Evolutionary conservation across 2,888 invertebrate genomes (phyloP).

Genomic region (Disparrhopalites patrizii): DNA sequence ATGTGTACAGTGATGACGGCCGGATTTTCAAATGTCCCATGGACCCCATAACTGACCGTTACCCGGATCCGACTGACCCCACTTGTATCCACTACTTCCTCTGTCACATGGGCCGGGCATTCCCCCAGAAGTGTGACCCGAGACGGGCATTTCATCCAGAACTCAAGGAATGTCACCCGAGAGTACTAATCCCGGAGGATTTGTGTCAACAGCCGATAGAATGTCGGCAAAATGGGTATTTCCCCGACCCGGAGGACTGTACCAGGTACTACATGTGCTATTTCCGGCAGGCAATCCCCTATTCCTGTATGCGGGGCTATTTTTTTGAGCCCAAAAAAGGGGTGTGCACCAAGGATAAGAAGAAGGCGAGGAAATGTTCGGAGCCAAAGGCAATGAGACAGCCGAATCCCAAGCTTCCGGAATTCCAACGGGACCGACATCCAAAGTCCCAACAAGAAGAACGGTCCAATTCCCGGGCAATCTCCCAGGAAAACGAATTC

Average conservation of each 20-base stretch:
- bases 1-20: constrained; percentile 13
- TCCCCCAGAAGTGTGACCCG: constrained; percentile 27
- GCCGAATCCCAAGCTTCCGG: not conserved
- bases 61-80: constrained; percentile 28
- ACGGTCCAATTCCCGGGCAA: too few species aligned
- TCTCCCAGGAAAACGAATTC: too few species aligned
- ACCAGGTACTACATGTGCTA: constrained; percentile 41
- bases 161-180: constrained; percentile 28
- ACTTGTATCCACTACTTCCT: constrained; percentile 34
- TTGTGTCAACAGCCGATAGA: constrained; percentile 9
- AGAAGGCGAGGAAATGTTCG: constrained; percentile 30
- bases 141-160: constrained; percentile 38
- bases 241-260: constrained; percentile 39
- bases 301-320: constrained; percentile 25
- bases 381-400: constrained; percentile 3
- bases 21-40: constrained; percentile 32
- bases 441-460: too few species aligned
- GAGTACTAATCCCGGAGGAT: constrained; percentile 27
- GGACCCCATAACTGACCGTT: constrained; percentile 36
- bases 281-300: constrained; percentile 34
- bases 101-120: constrained; percentile 39
- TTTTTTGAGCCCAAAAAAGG: constrained; percentile 35
- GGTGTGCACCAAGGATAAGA: constrained; percentile 29
- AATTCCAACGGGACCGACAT: not conserved
- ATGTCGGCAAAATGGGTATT: constrained; percentile 27